Evolutionary conservation across 2,797 vertebrate species (phyloP).

Genomic region (Pseudochromis fuscus): DNA sequence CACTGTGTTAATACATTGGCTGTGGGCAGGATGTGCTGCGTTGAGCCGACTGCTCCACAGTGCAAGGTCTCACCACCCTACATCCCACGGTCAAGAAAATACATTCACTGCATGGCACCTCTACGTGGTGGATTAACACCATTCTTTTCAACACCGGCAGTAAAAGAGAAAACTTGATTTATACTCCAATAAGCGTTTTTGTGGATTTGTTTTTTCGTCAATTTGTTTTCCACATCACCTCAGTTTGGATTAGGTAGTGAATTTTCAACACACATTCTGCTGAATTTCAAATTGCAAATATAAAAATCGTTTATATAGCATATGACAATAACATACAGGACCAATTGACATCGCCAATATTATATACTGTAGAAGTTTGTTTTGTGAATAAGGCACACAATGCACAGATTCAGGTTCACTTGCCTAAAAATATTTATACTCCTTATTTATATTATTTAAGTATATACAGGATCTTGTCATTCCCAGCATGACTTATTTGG

Average conservation of each 20-base stretch:
- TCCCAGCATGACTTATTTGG: slow-evolving; percentile 95
- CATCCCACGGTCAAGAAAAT: slow-evolving; percentile 79
- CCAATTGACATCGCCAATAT: slow-evolving; percentile 85
- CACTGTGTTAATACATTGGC: slow-evolving; percentile 74
- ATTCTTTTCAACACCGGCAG: slow-evolving; percentile 61
- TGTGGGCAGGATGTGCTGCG: slow-evolving; percentile 70
- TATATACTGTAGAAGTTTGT: slow-evolving; percentile 84
- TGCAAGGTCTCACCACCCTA: slow-evolving; percentile 69
- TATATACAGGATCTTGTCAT: slow-evolving; percentile 95
- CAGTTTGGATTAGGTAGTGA: slow-evolving; percentile 57
- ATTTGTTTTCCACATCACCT: slow-evolving; percentile 45
- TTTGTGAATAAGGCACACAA: slow-evolving; percentile 98
- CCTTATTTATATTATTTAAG: slow-evolving; percentile 88
- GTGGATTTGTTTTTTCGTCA: slow-evolving; percentile 63
- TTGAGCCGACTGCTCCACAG: slow-evolving; percentile 68
- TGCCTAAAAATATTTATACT: slow-evolving; percentile 91
- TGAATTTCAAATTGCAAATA: slow-evolving; percentile 77
- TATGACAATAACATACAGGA: slow-evolving; percentile 86
- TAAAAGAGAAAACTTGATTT: slow-evolving; percentile 49
- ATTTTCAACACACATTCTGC: slow-evolving; percentile 45
- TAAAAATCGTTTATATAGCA: slow-evolving; percentile 82
- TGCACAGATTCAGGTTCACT: slow-evolving; percentile 98
- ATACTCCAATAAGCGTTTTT: slow-evolving; percentile 36
- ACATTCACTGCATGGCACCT: slow-evolving; percentile 84
- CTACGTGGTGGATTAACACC: slow-evolving; percentile 71